phyloP scores from a whole-genome alignment of 2,797 vertebrate species.

The Cryptoprocta ferox region DNA sequence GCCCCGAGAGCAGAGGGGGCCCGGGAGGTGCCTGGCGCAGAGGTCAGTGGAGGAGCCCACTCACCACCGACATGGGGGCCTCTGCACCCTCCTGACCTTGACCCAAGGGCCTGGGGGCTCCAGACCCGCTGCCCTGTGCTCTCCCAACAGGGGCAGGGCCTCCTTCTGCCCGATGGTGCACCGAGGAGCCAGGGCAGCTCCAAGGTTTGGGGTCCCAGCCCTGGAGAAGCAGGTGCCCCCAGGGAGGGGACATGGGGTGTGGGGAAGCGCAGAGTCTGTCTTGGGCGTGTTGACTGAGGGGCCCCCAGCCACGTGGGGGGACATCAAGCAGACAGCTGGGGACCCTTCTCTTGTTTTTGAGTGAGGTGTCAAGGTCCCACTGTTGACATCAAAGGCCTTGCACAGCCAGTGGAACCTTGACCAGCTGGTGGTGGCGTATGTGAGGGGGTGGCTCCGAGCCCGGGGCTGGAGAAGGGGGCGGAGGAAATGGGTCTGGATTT shows the following conservation, averaged over 20 bases:
- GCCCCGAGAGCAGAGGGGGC: fast-evolving
- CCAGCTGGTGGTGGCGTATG: too few relatives aligned
- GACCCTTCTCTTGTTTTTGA: not conserved
- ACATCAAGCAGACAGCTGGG: not conserved
- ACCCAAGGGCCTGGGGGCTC: not conserved
- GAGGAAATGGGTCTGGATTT: not conserved
- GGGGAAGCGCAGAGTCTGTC: not conserved
- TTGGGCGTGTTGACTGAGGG: not conserved
- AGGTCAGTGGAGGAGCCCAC: fast-evolving
- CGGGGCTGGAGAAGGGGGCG: not conserved
- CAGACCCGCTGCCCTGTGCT: fast-evolving
- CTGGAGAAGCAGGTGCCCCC: fast-evolving
- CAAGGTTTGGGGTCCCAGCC: not conserved
- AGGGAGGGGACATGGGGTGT: not conserved
- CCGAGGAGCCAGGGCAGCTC: not conserved
- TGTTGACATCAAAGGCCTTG: not conserved
- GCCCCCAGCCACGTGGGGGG: fast-evolving
- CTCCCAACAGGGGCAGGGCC: fast-evolving
- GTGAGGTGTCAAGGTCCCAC: not conserved
- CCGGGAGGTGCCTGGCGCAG: not conserved
- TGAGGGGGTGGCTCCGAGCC: too few relatives aligned
- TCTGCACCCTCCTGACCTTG: not conserved
- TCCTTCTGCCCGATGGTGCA: fast-evolving
- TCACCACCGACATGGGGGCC: fast-evolving
- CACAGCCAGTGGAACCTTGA: not conserved